These are phyloP conservation scores for Lamellibrachia luymesi DNA, from an alignment of 1,140 invertebrate genomes.

Conservation along the genomic window DNA sequence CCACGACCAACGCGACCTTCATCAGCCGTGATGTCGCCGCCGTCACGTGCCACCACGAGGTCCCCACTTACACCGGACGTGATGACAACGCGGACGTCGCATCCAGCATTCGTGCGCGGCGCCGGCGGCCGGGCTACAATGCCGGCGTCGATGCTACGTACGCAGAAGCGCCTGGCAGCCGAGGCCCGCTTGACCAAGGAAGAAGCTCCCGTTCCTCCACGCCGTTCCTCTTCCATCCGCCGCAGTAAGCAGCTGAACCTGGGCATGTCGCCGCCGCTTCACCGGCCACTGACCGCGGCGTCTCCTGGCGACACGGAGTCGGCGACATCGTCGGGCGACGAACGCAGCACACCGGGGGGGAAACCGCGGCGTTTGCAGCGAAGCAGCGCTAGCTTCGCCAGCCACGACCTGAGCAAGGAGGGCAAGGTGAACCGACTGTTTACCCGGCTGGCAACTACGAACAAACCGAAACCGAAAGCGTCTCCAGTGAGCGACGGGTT, in stretches of 20 bases:
- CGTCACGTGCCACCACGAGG: not conserved
- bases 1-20: not conserved
- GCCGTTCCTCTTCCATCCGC: constrained; percentile 17
- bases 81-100: not conserved
- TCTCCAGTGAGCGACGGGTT: not conserved
- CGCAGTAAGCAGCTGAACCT: not conserved
- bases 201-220: constrained; percentile 18
- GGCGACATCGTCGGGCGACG: not conserved
- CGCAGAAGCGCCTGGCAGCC: constrained; percentile 24
- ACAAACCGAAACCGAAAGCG: not conserved
- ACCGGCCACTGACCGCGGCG: not conserved
- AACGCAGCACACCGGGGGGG: not conserved
- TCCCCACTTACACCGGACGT: constrained; percentile 5
- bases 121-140: constrained; percentile 17
- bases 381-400: not conserved
- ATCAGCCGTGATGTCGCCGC: not conserved
- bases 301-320: not conserved
- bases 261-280: not conserved
- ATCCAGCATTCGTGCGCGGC: constrained; percentile 22
- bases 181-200: not conserved
- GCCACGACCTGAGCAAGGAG: not conserved
- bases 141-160: constrained; percentile 21
- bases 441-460: not conserved
- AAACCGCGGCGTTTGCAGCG: not conserved
- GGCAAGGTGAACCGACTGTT: constrained; percentile 8